Evolutionary conservation across 2,113 vertebrate species (phyloP).

Genomic region (Crotophaga sulcirostris): DNA sequence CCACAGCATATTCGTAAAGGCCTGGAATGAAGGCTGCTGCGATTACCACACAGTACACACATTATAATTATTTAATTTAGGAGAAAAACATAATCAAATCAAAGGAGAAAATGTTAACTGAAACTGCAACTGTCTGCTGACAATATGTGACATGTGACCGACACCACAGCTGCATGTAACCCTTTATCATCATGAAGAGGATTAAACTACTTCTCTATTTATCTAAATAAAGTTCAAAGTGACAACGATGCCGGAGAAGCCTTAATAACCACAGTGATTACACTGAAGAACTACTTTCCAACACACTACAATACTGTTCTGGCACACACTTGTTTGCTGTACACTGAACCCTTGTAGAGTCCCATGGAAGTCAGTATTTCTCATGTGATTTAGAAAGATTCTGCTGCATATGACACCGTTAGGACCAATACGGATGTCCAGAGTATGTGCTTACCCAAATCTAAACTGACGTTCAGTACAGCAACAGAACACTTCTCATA

Average conservation of each 20-base stretch:
- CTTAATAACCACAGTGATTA: not conserved
- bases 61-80: slow-evolving; percentile 61
- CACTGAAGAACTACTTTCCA: not conserved
- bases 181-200: slow-evolving; percentile 1
- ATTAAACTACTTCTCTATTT: not conserved
- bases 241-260: not conserved
- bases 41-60: not conserved
- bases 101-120: slow-evolving; percentile 54
- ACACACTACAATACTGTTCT: not conserved
- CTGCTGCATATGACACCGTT: not conserved
- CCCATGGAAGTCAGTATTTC: not conserved
- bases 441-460: not conserved
- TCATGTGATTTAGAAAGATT: not conserved
- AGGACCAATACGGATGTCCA: not conserved
- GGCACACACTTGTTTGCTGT: not conserved
- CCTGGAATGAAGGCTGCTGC: slow-evolving; percentile 4
- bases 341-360: not conserved
- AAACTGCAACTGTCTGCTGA: slow-evolving; percentile 48
- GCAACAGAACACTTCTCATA: not conserved
- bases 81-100: slow-evolving; percentile 54
- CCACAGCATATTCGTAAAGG: not conserved
- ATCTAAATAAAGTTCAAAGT: slow-evolving; percentile 1
- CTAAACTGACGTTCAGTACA: not conserved
- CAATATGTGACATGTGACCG: not conserved
- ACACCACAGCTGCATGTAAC: slow-evolving; percentile 8